Evolutionary conservation across 2,113 vertebrate species (phyloP).

Genomic region (Hippopotamus amphibius): DNA sequence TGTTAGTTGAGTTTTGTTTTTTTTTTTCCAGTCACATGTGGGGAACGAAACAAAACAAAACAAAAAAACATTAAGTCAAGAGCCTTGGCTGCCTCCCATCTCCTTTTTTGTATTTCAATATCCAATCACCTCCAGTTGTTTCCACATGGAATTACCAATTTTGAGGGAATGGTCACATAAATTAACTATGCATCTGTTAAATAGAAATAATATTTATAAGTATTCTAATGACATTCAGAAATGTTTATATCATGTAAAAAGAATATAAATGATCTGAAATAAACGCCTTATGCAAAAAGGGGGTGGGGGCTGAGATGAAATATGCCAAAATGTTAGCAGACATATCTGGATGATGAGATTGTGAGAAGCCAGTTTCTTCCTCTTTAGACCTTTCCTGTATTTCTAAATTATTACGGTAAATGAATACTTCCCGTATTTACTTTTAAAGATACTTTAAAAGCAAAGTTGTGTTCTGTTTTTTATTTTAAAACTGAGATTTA

Average conservation of each 20-base stretch:
- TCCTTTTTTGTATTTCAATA: not conserved
- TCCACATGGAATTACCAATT: not conserved
- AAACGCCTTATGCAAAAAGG: conserved; percentile 5
- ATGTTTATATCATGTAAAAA: not conserved
- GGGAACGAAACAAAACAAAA: not conserved
- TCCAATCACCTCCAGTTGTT: not conserved
- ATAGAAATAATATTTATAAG: not conserved
- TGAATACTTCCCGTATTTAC: not conserved
- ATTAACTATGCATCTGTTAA: not conserved
- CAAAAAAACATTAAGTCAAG: not conserved
- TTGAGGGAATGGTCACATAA: not conserved
- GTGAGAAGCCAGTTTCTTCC: conserved; percentile 12
- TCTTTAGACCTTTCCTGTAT: not conserved
- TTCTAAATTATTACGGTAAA: conserved; percentile 9
- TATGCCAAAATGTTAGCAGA: not conserved
- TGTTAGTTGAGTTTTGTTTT: not conserved
- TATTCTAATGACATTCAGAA: not conserved
- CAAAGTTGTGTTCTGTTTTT: not conserved
- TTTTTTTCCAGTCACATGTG: not conserved
- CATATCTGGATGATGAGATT: not conserved
- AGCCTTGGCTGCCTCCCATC: not conserved
- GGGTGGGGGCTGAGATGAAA: not conserved
- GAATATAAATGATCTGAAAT: not conserved
- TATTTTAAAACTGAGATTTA: not conserved
- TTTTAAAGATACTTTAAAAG: not conserved